Conservation (phyloP, 2,113 vertebrate species). For the Lanius collurio region DNA sequence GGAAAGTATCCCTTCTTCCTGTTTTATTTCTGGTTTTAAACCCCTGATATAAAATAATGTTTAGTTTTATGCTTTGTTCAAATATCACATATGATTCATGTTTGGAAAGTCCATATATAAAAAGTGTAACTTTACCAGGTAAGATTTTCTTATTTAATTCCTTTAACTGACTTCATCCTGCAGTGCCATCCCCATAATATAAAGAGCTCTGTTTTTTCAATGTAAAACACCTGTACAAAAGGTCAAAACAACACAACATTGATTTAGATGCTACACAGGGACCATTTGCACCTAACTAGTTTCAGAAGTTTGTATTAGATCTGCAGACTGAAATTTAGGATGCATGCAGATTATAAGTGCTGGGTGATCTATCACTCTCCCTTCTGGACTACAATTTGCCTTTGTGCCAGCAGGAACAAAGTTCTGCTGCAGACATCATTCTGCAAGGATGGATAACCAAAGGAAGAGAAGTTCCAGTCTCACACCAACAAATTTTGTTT, state of each 20-base stretch:
- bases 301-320: not conserved
- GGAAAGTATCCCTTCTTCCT: not conserved
- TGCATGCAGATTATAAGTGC: not conserved
- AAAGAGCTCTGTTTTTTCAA: not conserved
- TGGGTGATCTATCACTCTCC: not conserved
- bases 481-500: not conserved
- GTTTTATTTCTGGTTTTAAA: constrained; percentile 14
- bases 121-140: not conserved
- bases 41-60: not conserved
- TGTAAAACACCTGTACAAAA: not conserved
- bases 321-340: not conserved
- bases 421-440: not conserved
- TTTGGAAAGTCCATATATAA: not conserved
- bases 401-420: not conserved
- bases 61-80: not conserved
- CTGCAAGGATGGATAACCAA: not conserved
- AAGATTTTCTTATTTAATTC: not conserved
- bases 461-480: not conserved
- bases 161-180: not conserved
- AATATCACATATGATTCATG: not conserved
- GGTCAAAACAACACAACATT: not conserved
- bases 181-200: not conserved
- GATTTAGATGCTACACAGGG: constrained; percentile 2
- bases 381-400: not conserved
- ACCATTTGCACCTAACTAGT: not conserved